These are phyloP conservation scores for Agriotes lineatus DNA, from an alignment of 2,888 invertebrate genomes.

Conservation along the genomic window DNA sequence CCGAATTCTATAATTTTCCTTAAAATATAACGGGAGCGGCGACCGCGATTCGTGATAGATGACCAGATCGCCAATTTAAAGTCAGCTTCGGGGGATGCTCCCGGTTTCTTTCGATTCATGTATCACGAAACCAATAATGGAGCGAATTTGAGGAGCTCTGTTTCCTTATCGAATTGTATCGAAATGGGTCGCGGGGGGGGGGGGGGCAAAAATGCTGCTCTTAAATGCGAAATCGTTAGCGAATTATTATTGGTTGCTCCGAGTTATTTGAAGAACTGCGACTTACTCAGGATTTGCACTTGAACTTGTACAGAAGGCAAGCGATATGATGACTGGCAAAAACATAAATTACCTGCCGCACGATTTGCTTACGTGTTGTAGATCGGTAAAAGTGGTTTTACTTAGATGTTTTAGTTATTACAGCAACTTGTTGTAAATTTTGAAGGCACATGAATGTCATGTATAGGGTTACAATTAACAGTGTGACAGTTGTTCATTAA, in stretches of 20 bases:
- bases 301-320: no score
- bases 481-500: no score
- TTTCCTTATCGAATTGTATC: background rate
- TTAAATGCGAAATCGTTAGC: background rate
- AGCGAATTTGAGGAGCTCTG: background rate
- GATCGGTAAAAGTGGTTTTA: no score
- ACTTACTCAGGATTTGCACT: no score
- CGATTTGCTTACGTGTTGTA: no score
- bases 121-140: background rate
- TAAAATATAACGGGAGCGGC: constrained; percentile 27
- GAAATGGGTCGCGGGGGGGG: background rate
- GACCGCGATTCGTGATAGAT: constrained; percentile 22
- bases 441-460: no score
- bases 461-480: no score
- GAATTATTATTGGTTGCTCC: background rate
- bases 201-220: background rate
- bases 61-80: constrained; percentile 19
- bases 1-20: constrained; percentile 27
- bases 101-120: background rate
- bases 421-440: no score
- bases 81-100: background rate
- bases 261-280: no score
- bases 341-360: no score
- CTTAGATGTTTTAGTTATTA: no score
- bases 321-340: no score